Percentiles rank a stretch among this genome's conserved stretches.
These are phyloP conservation scores for Chloromyia formosa DNA, from an alignment of 2,888 invertebrate genomes.

Conservation along the genomic window DNA sequence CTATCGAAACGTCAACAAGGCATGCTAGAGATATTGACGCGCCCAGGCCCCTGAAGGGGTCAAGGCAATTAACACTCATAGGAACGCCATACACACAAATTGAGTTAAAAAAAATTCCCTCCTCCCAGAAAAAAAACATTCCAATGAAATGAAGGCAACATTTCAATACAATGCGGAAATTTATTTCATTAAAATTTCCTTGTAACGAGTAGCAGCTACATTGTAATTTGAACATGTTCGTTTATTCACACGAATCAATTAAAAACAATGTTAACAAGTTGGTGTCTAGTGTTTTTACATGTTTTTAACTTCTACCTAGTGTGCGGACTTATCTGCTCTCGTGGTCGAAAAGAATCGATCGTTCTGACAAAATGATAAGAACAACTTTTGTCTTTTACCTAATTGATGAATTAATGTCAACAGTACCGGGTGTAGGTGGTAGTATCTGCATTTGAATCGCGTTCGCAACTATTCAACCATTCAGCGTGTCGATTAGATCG, in stretches of 20 bases:
- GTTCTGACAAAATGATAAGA: background rate
- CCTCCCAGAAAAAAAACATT: no score
- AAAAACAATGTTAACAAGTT: slow-evolving; percentile 20
- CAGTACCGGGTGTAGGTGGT: background rate
- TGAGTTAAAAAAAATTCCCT: no score
- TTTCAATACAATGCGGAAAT: slow-evolving; percentile 30
- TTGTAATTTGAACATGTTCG: slow-evolving; percentile 19
- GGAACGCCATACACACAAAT: no score
- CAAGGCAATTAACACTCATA: no score
- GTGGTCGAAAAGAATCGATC: background rate
- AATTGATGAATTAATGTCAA: background rate
- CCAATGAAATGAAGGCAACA: no score
- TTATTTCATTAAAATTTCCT: slow-evolving; percentile 7
- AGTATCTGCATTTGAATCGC: no score
- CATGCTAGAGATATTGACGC: no score
- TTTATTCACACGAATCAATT: slow-evolving; percentile 25
- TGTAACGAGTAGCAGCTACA: slow-evolving; percentile 33
- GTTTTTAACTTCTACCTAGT: background rate
- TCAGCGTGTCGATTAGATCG: no score
- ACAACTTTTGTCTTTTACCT: background rate
- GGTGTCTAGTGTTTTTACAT: slow-evolving; percentile 2
- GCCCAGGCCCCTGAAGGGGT: no score
- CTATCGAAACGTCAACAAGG: no score
- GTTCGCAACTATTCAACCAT: no score
- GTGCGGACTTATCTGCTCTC: background rate